A percentile compares a stretch with the other conserved stretches of the same genome.
Evolutionary conservation across 2,797 vertebrate species (phyloP).

Genomic region (Prunella strophiata): DNA sequence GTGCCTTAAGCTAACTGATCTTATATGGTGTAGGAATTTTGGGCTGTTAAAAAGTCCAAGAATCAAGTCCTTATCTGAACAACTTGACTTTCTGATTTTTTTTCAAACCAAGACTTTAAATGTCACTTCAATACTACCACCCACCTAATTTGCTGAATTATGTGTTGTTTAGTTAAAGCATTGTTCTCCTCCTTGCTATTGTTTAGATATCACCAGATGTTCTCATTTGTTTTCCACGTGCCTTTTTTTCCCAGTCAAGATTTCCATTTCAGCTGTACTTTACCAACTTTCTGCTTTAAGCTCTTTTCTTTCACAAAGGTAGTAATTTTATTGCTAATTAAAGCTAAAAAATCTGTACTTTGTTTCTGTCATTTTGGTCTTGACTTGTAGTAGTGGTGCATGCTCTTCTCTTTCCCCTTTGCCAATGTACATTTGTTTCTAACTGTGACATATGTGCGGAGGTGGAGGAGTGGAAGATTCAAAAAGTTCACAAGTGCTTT

Average conservation of each 20-base stretch:
- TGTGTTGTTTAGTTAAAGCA: conserved; percentile 51
- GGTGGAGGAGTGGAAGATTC: background rate
- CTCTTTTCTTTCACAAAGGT: background rate
- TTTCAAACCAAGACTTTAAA: conserved; percentile 23
- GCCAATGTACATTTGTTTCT: background rate
- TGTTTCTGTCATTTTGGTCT: background rate
- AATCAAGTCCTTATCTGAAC: background rate
- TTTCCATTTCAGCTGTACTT: background rate
- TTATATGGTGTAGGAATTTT: background rate
- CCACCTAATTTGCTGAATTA: conserved; percentile 49
- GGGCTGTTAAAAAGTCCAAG: background rate
- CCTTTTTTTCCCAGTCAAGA: background rate
- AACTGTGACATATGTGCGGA: background rate
- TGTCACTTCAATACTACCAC: conserved; percentile 14
- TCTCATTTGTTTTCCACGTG: conserved; percentile 4
- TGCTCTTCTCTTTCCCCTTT: background rate
- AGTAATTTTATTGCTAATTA: background rate
- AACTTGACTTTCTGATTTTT: conserved; percentile 8
- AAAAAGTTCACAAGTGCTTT: background rate
- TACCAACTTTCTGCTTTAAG: background rate
- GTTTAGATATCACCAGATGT: conserved; percentile 62
- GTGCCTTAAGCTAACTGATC: background rate
- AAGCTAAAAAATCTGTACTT: background rate
- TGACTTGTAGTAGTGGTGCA: background rate
- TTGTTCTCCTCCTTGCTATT: conserved; percentile 48